Conservation (phyloP, 2,113 vertebrate genomes). For the Phoxinus phoxinus region DNA sequence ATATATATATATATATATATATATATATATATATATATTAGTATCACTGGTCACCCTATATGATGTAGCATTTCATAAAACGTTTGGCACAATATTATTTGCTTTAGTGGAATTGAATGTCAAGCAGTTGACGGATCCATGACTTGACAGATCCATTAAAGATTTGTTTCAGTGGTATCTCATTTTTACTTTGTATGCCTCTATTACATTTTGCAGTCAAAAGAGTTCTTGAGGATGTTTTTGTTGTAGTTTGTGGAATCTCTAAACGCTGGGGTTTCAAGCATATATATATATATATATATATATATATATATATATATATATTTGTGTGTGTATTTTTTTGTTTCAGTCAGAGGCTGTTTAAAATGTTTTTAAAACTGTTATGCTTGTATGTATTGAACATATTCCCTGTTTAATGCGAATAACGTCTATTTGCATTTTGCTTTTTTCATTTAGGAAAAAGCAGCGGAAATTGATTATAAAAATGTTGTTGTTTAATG, state of each 20-base stretch:
- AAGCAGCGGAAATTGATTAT: neutral
- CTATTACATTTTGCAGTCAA: constrained; percentile 31
- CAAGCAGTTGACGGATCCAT: constrained; percentile 7
- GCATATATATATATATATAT: too few relatives aligned
- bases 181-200: constrained; percentile 12
- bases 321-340: neutral
- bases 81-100: constrained; percentile 34
- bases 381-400: neutral
- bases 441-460: neutral
- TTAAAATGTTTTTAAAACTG: constrained; percentile 8
- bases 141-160: constrained; percentile 47
- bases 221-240: neutral
- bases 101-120: constrained; percentile 37
- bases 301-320: too few relatives aligned
- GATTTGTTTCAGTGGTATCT: constrained; percentile 23
- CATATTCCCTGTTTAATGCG: neutral
- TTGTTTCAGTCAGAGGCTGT: neutral
- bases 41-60: constrained; percentile 7
- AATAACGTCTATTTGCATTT: neutral
- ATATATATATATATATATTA: too few relatives aligned
- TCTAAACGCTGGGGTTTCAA: neutral
- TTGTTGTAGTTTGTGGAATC: neutral
- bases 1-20: too few relatives aligned
- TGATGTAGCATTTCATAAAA: constrained; percentile 15
- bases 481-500: neutral